These are phyloP conservation scores for Protodeltote pygarga DNA, from an alignment of 2,888 invertebrate genomes.

Conservation along the genomic window DNA sequence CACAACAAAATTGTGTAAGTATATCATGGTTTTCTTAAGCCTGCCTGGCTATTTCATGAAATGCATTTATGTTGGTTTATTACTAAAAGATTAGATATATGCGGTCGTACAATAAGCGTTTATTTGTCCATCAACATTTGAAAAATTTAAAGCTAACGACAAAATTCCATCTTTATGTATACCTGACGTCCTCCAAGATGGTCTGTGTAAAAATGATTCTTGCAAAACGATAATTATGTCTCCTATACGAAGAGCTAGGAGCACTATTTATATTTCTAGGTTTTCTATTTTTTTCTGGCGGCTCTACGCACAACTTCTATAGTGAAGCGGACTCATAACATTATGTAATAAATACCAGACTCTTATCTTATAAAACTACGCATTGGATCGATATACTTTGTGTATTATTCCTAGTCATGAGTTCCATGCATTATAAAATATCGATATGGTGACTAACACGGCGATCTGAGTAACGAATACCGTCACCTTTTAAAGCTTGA, in stretches of 20 bases:
- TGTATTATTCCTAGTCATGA: constrained; percentile 8
- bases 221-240: constrained; percentile 9
- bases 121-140: too few relatives aligned
- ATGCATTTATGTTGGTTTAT: too few relatives aligned
- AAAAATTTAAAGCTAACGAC: constrained; percentile 10
- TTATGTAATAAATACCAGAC: background rate
- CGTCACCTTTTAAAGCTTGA: constrained; percentile 19
- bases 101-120: too few relatives aligned
- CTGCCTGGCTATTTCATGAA: too few relatives aligned
- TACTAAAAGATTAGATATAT: too few relatives aligned
- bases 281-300: constrained; percentile 2
- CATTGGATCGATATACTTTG: background rate
- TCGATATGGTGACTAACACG: constrained; percentile 28
- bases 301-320: background rate
- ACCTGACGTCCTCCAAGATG: background rate
- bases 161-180: constrained; percentile 8
- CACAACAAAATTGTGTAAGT: too few relatives aligned
- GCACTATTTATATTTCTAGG: constrained; percentile 26
- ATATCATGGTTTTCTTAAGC: too few relatives aligned
- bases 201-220: constrained; percentile 13
- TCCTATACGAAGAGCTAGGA: constrained; percentile 2
- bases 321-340: constrained; percentile 3
- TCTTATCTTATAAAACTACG: constrained; percentile 18
- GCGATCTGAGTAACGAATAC: constrained; percentile 8
- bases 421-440: constrained; percentile 15